Percentiles rank a stretch among this genome's conserved stretches.
These are phyloP conservation scores for Archocentrus centrarchus DNA, from an alignment of 2,113 vertebrate genomes.

Conservation along the genomic window DNA sequence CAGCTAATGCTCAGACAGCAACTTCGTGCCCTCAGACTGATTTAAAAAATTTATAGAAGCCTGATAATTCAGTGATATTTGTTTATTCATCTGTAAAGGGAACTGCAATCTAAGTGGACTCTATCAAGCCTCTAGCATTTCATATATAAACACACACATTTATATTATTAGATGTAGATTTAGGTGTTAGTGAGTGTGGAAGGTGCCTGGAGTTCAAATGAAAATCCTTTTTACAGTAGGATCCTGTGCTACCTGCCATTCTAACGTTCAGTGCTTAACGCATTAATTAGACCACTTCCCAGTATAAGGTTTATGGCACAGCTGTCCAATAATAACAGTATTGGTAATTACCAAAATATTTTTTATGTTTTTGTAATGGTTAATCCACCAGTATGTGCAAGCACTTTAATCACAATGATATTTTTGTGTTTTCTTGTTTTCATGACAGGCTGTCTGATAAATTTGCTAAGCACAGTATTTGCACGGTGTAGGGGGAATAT, in stretches of 20 bases:
- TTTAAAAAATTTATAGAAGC: constrained; percentile 12
- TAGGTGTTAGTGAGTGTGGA: constrained; percentile 26
- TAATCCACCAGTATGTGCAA: neutral
- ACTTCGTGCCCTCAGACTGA: neutral
- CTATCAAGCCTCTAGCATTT: constrained; percentile 39
- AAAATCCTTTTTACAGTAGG: constrained; percentile 50
- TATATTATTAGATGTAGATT: constrained; percentile 4
- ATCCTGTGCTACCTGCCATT: constrained; percentile 36
- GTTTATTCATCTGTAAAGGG: constrained; percentile 27
- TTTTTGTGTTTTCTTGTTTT: neutral
- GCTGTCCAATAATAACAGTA: neutral
- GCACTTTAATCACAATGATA: neutral
- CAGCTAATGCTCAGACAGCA: constrained; percentile 42
- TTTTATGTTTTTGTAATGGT: neutral
- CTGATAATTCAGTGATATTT: constrained; percentile 38
- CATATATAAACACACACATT: neutral
- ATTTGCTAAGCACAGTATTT: constrained; percentile 9
- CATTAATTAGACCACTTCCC: neutral
- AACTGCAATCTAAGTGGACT: constrained; percentile 4
- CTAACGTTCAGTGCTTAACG: neutral
- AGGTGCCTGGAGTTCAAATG: constrained; percentile 28
- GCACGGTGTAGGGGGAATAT: constrained; percentile 2
- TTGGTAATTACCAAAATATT: neutral
- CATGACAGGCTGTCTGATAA: too few species aligned
- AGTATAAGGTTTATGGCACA: neutral